Conservation (phyloP, 2,888 invertebrate genomes). For the Siphonodentalium dalli region DNA sequence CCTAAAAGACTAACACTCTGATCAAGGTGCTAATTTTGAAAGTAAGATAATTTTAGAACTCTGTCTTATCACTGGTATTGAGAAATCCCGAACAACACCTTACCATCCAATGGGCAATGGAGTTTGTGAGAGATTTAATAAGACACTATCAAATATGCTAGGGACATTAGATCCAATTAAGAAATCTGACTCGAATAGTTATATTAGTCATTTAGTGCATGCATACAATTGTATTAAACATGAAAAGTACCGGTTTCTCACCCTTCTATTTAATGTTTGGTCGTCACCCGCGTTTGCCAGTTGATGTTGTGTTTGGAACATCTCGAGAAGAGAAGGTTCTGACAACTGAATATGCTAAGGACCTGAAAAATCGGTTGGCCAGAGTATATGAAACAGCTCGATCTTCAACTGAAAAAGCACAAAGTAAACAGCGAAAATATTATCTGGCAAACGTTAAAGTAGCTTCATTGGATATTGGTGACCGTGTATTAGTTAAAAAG, state of each 20-base stretch:
- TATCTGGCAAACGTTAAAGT: too few relatives aligned
- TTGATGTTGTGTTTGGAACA: constrained; percentile 12
- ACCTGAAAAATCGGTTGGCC: too few relatives aligned
- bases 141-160: constrained; percentile 15
- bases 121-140: constrained; percentile 7
- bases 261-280: constrained; percentile 11
- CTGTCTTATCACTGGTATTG: neutral
- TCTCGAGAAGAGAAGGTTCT: too few relatives aligned
- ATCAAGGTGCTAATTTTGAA: constrained; percentile 19
- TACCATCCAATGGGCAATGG: constrained; percentile 21
- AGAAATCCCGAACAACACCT: constrained; percentile 12
- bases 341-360: too few relatives aligned
- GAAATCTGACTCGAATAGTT: constrained; percentile 17
- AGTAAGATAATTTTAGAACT: constrained; percentile 3
- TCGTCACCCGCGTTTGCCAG: constrained; percentile 3
- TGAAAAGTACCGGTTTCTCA: constrained; percentile 9
- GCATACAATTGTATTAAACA: constrained; percentile 16
- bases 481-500: too few relatives aligned
- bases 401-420: too few relatives aligned
- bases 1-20: constrained; percentile 9
- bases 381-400: too few relatives aligned
- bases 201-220: constrained; percentile 12
- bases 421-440: too few relatives aligned
- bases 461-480: too few relatives aligned
- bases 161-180: constrained; percentile 6